These are phyloP conservation scores for Falco peregrinus DNA, from an alignment of 2,797 vertebrate species.

Conservation along the genomic window DNA sequence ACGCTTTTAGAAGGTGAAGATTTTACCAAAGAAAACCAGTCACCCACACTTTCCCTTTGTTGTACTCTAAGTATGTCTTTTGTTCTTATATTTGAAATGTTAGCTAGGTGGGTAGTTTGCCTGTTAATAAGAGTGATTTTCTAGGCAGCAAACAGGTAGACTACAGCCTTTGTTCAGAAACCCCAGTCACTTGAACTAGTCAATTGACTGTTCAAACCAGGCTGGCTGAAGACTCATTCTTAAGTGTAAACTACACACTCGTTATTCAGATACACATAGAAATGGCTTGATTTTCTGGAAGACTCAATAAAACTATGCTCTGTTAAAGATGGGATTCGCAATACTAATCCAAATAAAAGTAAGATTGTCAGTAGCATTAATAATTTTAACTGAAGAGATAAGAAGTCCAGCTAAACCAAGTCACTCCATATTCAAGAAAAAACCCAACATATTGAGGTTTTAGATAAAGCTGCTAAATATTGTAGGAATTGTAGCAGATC, in stretches of 20 bases:
- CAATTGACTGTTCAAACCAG: neutral
- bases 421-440: neutral
- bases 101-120: neutral
- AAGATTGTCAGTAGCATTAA: neutral
- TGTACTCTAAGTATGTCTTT: neutral
- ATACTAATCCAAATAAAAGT: neutral
- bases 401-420: neutral
- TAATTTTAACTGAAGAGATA: neutral
- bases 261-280: neutral
- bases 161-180: neutral
- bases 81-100: neutral
- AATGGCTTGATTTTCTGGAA: neutral
- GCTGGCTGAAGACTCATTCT: neutral
- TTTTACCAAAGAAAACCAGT: neutral
- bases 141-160: neutral
- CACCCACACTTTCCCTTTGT: neutral
- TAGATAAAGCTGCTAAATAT: neutral
- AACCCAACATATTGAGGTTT: neutral
- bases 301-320: neutral
- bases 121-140: neutral
- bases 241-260: neutral
- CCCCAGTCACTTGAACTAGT: neutral
- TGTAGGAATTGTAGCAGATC: neutral
- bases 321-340: neutral
- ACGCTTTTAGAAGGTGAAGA: neutral